These are phyloP conservation scores for Sminthopsis crassicaudata DNA, from an alignment of 2,113 vertebrate species.

Conservation along the genomic window DNA sequence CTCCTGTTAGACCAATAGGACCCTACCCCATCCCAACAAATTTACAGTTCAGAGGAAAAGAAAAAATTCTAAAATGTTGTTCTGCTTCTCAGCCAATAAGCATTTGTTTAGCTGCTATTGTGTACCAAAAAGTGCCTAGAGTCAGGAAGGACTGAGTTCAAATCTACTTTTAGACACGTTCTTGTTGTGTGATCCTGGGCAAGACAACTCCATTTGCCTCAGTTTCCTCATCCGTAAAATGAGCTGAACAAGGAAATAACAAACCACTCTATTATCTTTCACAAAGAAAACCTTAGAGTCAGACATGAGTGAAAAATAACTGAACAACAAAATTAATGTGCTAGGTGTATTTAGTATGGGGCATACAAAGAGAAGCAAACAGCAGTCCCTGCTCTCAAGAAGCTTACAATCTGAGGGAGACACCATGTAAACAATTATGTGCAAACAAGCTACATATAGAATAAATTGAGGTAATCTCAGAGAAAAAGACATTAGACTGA, in stretches of 20 bases:
- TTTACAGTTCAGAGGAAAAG: neutral
- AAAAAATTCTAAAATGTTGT: neutral
- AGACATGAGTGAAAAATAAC: neutral
- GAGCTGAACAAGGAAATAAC: neutral
- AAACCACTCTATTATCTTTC: neutral
- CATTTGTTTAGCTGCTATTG: conserved; percentile 1
- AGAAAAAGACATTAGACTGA: neutral
- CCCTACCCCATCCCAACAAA: neutral
- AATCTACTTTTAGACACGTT: neutral
- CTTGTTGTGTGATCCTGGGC: neutral
- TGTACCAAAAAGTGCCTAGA: neutral
- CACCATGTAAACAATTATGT: neutral
- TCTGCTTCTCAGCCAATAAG: neutral
- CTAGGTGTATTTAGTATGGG: too few relatives aligned
- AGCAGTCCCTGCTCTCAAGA: neutral
- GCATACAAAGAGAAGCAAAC: too few relatives aligned
- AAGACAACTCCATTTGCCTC: neutral
- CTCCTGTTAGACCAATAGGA: neutral
- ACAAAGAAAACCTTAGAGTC: neutral
- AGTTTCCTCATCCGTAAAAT: neutral
- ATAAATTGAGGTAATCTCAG: neutral
- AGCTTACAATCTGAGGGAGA: neutral
- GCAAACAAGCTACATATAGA: neutral
- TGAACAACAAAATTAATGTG: neutral
- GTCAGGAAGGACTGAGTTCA: neutral